Base-by-base conservation (phyloP, 2,888 invertebrate genomes). In the Dynastes tityus region DNA sequence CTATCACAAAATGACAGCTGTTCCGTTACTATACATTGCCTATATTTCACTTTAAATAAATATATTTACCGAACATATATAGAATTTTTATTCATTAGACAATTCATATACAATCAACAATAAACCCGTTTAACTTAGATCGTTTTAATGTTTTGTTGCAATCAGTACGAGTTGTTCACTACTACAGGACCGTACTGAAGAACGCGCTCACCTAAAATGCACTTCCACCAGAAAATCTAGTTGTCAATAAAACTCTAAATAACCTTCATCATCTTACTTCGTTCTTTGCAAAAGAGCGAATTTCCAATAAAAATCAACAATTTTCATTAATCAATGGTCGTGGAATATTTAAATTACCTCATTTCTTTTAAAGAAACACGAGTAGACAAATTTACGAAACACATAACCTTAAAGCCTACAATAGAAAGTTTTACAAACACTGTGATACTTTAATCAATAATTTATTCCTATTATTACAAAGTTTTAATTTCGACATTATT, bases 1-100 rank as follows among this genome's bases (percentile, higher is more conserved):
- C 77, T 73, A 76, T 79, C 71, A 67, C 77, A 79, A 79, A 79
- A 79, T 79, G 79, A 79, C 79, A 79, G 79, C 79, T 79, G 79
- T 79, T 79, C 77, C 77, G 79, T 77, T 79, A 79, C 63, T 63
- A 71, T 77, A 65, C 51, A 76, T 76, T 77, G 58, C 58, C 70
- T 55, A 73, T 67, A 79, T 73, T 73, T 73, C 73, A 45, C 61
- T 53, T 58, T 73, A 73, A 61, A 61, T 61, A 73, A 61, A 61
- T 40, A 16, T 61, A n/a, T 73, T 37, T 61, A 61, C 61, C 9
- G 61, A 53, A 45, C 40, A 73, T 73, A 8, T 16, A 40, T 58
- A 45, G 37, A 61, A 61, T 45, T 45, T 73, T 73, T 61, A 73
- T 73, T 61, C 27, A 61, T 40, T 73, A 73, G 61, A 45, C 45